These are phyloP conservation scores for Grantiella picta DNA, from an alignment of 2,113 vertebrate genomes.

Conservation along the genomic window DNA sequence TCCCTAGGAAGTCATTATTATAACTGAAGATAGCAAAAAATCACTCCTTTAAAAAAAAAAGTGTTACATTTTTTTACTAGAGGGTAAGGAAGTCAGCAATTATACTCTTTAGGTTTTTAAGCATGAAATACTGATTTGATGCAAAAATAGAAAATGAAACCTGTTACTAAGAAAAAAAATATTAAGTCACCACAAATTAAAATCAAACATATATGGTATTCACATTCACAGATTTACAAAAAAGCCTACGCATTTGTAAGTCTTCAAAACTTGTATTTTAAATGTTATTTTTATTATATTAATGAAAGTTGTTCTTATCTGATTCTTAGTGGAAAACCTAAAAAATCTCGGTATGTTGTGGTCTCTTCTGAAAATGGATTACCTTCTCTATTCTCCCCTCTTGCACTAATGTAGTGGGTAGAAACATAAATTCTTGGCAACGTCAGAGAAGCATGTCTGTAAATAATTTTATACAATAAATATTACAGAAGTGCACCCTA, in stretches of 20 bases:
- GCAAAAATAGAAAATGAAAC: background rate
- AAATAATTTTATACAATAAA: background rate
- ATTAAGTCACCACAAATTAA: background rate
- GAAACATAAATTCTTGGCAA: background rate
- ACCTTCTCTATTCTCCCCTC: background rate
- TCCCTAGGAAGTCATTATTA: background rate
- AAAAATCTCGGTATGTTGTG: background rate
- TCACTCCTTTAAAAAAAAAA: background rate
- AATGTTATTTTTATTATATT: background rate
- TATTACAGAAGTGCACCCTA: background rate
- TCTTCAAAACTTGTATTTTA: background rate
- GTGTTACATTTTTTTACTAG: background rate
- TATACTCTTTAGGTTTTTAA: background rate
- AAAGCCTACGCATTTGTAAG: accelerated
- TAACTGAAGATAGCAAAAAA: background rate
- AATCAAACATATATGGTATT: background rate
- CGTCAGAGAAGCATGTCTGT: background rate
- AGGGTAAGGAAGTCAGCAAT: background rate
- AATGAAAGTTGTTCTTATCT: background rate
- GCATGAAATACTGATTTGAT: background rate
- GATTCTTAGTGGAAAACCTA: background rate
- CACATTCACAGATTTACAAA: background rate
- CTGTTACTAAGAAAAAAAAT: background rate
- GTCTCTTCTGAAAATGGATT: background rate
- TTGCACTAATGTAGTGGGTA: background rate